Evolutionary conservation across 2,888 invertebrate species (phyloP).

Genomic region (Euplexia lucipara): DNA sequence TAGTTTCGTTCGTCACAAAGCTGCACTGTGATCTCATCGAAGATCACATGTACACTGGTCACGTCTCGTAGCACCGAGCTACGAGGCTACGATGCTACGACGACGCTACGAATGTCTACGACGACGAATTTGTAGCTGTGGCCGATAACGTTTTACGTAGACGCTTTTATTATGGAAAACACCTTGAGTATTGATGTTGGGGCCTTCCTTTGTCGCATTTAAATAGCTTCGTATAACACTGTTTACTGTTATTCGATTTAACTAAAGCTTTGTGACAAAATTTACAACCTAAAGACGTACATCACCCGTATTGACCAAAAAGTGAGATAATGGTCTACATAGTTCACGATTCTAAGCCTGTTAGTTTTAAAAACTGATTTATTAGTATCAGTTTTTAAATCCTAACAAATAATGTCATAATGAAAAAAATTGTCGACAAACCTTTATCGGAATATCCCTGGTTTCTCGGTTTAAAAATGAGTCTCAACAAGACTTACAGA

Average conservation of each 20-base stretch:
- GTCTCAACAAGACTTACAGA: no score
- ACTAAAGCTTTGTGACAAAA: no score
- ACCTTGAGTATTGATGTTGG: slow-evolving; percentile 35
- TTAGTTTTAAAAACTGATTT: no score
- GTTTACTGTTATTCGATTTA: background rate
- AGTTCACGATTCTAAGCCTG: no score
- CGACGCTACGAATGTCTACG: slow-evolving; percentile 58
- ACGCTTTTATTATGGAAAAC: slow-evolving; percentile 55
- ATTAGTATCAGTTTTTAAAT: no score
- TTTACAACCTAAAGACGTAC: background rate
- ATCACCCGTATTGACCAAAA: no score
- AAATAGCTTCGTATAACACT: slow-evolving; percentile 16
- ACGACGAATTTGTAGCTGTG: slow-evolving; percentile 60
- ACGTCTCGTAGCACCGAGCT: slow-evolving; percentile 58
- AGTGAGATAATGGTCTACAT: no score
- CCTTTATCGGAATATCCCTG: no score
- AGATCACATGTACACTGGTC: slow-evolving; percentile 59
- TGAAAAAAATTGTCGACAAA: no score
- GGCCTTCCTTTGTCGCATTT: slow-evolving; percentile 27
- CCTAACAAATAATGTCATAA: no score
- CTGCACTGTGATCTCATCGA: slow-evolving; percentile 60
- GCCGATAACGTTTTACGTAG: slow-evolving; percentile 52
- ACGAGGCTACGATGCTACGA: slow-evolving; percentile 49
- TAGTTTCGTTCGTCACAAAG: slow-evolving; percentile 57
- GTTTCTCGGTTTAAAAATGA: no score